These are phyloP conservation scores for Eulemur rubriventer DNA, from an alignment of 2,797 vertebrate species.

Conservation along the genomic window DNA sequence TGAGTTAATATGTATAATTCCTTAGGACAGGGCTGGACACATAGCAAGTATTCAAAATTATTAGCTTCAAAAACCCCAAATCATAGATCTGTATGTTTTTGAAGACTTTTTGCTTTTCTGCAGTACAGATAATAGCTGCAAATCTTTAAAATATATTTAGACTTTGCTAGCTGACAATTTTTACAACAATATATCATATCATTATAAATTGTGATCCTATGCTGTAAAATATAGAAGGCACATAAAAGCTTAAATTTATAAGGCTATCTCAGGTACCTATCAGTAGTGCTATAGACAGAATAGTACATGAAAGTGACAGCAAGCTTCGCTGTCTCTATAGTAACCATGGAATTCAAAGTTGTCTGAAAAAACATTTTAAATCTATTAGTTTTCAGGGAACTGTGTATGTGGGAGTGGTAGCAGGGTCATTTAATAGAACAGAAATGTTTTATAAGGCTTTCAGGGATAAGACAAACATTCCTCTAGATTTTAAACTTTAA, in stretches of 20 bases:
- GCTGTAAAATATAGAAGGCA: constrained; percentile 23
- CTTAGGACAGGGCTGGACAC: background rate
- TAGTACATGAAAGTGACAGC: constrained; percentile 63
- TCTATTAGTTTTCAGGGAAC: background rate
- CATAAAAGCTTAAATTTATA: constrained; percentile 56
- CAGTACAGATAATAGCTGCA: constrained; percentile 32
- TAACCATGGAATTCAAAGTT: background rate
- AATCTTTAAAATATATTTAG: constrained; percentile 55
- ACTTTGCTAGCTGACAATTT: constrained; percentile 24
- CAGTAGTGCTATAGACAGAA: constrained; percentile 51
- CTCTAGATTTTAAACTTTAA: background rate
- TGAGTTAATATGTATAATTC: constrained; percentile 8
- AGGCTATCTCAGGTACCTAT: constrained; percentile 19
- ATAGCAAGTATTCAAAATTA: background rate
- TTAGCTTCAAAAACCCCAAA: background rate
- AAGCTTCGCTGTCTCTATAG: constrained; percentile 53
- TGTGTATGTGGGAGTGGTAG: background rate
- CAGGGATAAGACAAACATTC: background rate
- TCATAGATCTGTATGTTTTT: constrained; percentile 28
- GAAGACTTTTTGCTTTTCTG: constrained; percentile 52
- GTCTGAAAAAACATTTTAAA: background rate
- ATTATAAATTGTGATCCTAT: background rate
- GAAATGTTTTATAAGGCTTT: background rate
- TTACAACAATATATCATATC: constrained; percentile 2
- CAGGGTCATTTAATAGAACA: constrained; percentile 5